Evolutionary conservation across 1,140 invertebrate genomes (phyloP).

Genomic region (Lepidostoma basale): DNA sequence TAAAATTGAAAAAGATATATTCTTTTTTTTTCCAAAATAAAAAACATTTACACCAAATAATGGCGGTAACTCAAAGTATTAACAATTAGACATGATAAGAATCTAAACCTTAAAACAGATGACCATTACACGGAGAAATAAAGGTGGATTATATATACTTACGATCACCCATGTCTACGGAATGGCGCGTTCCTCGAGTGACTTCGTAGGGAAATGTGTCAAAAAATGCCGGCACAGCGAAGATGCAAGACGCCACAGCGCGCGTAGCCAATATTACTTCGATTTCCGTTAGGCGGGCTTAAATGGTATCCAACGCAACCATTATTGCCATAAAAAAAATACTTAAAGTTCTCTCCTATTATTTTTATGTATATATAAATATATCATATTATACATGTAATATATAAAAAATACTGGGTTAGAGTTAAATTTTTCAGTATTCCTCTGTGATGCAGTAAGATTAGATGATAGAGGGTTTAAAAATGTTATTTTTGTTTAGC

Average conservation of each 20-base stretch:
- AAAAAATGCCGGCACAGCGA: neutral
- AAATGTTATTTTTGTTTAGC: too few species aligned
- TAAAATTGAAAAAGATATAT: neutral
- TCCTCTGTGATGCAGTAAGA: too few species aligned
- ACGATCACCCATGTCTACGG: conserved; percentile 39
- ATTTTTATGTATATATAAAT: too few species aligned
- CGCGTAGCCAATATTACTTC: conserved; percentile 1
- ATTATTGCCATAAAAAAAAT: neutral
- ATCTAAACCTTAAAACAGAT: neutral
- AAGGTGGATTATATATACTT: conserved; percentile 21
- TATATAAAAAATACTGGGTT: too few species aligned
- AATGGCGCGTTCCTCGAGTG: neutral
- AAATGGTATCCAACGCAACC: neutral
- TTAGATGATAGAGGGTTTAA: too few species aligned
- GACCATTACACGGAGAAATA: neutral
- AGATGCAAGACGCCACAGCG: neutral
- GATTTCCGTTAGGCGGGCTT: neutral
- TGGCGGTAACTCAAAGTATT: neutral
- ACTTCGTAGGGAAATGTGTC: conserved; percentile 23
- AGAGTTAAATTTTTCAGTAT: too few species aligned
- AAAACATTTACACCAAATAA: too few species aligned
- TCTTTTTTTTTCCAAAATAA: too few species aligned
- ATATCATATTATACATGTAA: too few species aligned
- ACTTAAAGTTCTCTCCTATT: too few species aligned
- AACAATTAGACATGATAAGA: neutral